Evolutionary conservation across 1,140 invertebrate genomes (phyloP).

Genomic region (Cotesia vestalis): DNA sequence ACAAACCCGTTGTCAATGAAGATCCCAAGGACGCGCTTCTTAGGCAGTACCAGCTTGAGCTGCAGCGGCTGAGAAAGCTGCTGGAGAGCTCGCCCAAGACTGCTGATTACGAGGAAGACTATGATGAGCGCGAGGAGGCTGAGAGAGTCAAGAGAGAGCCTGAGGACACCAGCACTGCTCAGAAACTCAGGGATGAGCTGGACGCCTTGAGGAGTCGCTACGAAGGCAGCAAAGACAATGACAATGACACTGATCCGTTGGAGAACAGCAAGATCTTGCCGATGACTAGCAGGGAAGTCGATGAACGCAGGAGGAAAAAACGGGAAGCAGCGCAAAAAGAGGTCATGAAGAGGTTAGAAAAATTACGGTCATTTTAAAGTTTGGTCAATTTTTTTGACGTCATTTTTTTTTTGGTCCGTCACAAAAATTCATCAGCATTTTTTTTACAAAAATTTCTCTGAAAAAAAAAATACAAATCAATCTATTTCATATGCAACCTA

Average conservation of each 20-base stretch:
- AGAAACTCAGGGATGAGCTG: constrained; percentile 57
- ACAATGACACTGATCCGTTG: background rate
- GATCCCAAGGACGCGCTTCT: constrained; percentile 92
- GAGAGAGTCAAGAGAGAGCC: constrained; percentile 55
- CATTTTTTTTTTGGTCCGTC: too few relatives aligned
- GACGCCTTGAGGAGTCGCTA: constrained; percentile 50
- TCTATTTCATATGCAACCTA: too few relatives aligned
- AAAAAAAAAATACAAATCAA: too few relatives aligned
- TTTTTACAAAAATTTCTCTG: too few relatives aligned
- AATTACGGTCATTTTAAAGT: too few relatives aligned
- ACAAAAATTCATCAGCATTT: too few relatives aligned
- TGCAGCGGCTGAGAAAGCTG: constrained; percentile 77
- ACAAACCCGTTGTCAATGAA: constrained; percentile 92
- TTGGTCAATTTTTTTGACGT: too few relatives aligned
- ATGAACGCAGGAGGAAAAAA: constrained; percentile 54
- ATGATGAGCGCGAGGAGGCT: constrained; percentile 39
- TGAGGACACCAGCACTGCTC: constrained; percentile 55
- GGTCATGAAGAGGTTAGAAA: constrained; percentile 55
- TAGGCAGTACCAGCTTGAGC: constrained; percentile 88
- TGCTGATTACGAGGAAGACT: constrained; percentile 35
- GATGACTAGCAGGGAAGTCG: constrained; percentile 46
- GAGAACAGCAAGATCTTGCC: constrained; percentile 33
- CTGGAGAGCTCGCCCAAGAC: constrained; percentile 62
- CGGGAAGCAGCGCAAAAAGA: constrained; percentile 59
- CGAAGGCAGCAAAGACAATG: constrained; percentile 38